A percentile compares a stretch with the other conserved stretches of the same genome.
These are phyloP conservation scores for Phengaris arion DNA, from an alignment of 2,888 invertebrate genomes.

Conservation along the genomic window DNA sequence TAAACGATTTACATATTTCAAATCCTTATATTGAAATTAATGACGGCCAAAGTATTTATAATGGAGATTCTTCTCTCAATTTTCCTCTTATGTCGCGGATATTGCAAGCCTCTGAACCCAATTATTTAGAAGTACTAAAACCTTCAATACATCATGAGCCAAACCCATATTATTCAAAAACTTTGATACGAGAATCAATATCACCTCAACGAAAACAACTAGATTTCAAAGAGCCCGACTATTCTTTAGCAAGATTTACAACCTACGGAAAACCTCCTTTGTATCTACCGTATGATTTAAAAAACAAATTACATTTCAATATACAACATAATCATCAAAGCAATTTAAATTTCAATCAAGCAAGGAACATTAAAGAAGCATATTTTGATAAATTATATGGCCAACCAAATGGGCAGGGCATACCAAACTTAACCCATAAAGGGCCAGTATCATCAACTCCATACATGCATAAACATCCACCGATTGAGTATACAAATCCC, in stretches of 20 bases:
- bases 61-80: background rate
- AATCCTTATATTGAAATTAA: too few species aligned
- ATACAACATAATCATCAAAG: background rate
- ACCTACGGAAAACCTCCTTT: background rate
- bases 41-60: background rate
- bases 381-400: background rate
- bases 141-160: background rate
- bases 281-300: background rate
- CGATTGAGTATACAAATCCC: slow-evolving; percentile 14
- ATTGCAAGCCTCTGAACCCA: background rate
- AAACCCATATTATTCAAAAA: background rate
- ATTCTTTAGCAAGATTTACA: background rate
- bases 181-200: background rate
- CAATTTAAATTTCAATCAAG: slow-evolving; percentile 1
- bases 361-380: background rate
- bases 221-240: background rate
- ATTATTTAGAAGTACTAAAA: background rate
- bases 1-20: too few species aligned
- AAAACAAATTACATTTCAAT: background rate
- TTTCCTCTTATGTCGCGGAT: background rate
- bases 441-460: slow-evolving; percentile 9
- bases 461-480: background rate
- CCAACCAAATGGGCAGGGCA: background rate
- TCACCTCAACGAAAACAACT: background rate
- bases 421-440: background rate